Percentiles rank a stretch among this genome's conserved stretches.
Evolutionary conservation across 1,140 invertebrate genomes (phyloP).

Genomic region (Lucilia cuprina): DNA sequence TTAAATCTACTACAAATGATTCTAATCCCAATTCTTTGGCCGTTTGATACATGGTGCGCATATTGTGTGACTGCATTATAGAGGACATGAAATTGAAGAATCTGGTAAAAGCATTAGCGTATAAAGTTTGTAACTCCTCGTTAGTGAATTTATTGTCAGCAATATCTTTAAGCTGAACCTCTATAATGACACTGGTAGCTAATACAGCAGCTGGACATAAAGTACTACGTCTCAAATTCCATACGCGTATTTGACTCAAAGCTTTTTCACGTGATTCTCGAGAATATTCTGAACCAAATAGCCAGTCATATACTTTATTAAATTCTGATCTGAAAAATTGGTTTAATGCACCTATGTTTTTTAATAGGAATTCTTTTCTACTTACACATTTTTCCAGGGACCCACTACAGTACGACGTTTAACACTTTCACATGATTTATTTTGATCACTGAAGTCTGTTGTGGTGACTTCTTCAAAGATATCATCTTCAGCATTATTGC

Average conservation of each 20-base stretch:
- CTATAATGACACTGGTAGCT: conserved; percentile 52
- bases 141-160: background rate
- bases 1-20: conserved; percentile 57
- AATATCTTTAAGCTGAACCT: conserved; percentile 46
- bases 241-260: conserved; percentile 48
- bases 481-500: background rate
- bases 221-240: conserved; percentile 49
- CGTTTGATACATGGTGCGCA: conserved; percentile 57
- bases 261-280: conserved; percentile 39
- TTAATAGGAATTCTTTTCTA: background rate
- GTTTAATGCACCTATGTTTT: background rate
- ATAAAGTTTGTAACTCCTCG: conserved; percentile 46
- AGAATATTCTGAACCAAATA: conserved; percentile 43
- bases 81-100: conserved; percentile 62
- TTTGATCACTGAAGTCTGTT: background rate
- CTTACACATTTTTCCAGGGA: conserved; percentile 40
- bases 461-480: background rate
- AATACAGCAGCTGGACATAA: conserved; percentile 57
- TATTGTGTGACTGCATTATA: conserved; percentile 52
- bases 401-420: conserved; percentile 36
- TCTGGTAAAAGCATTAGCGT: conserved; percentile 54
- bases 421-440: background rate
- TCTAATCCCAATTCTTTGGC: conserved; percentile 52
- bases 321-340: conserved; percentile 51
- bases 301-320: conserved; percentile 44